A percentile compares a stretch with the other conserved stretches of the same genome.
Evolutionary conservation across 2,797 vertebrate species (phyloP).

Genomic region (Sardinella longiceps): DNA sequence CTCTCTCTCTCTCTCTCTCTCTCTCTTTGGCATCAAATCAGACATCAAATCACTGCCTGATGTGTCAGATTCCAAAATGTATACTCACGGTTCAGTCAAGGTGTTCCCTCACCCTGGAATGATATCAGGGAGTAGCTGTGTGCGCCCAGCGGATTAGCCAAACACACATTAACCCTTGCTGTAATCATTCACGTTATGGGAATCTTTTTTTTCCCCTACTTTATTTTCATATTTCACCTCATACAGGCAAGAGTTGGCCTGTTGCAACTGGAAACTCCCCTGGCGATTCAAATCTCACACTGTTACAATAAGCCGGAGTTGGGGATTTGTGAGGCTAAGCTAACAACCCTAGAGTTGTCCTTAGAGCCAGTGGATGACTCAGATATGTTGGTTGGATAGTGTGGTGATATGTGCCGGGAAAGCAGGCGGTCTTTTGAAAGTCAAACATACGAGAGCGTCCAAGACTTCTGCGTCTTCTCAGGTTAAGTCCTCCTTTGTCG

Average conservation of each 20-base stretch:
- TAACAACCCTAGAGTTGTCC: background rate
- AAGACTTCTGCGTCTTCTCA: background rate
- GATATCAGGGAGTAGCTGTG: background rate
- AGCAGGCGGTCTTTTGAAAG: background rate
- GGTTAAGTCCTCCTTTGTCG: background rate
- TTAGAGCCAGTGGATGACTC: slow-evolving; percentile 8
- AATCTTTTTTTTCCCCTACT: background rate
- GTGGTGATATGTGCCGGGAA: slow-evolving; percentile 14
- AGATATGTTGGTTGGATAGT: background rate
- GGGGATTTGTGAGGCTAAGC: background rate
- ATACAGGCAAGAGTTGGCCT: background rate
- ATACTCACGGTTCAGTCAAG: background rate
- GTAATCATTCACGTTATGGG: background rate
- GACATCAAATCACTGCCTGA: background rate
- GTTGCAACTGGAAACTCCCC: slow-evolving; percentile 7
- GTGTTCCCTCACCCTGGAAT: background rate
- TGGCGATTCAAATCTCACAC: slow-evolving; percentile 8
- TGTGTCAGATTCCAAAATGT: slow-evolving; percentile 4
- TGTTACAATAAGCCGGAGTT: slow-evolving; percentile 4
- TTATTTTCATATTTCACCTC: background rate
- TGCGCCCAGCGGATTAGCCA: background rate
- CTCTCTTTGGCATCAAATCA: background rate
- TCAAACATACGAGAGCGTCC: background rate
- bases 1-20: slow-evolving; percentile 1
- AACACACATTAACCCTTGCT: slow-evolving; percentile 19